phyloP scores from a whole-genome alignment of 2,113 vertebrate species.

The Xerus inauris region DNA sequence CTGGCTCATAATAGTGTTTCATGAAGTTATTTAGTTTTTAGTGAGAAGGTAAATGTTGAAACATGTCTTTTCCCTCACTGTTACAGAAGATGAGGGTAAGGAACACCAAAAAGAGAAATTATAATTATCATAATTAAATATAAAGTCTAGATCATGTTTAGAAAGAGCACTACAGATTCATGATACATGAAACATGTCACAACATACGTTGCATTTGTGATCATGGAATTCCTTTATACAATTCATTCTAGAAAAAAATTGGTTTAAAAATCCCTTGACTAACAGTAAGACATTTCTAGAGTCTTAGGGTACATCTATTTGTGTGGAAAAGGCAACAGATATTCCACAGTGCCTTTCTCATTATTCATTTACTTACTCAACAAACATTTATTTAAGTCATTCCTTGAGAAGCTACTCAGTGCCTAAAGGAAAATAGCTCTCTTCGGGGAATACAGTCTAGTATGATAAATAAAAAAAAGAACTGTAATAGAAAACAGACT shows the following conservation, averaged over 20 bases:
- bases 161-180: conserved; percentile 2
- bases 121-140: not conserved
- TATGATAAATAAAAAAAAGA: conserved; percentile 36
- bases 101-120: not conserved
- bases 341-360: conserved; percentile 13
- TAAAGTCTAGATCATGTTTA: conserved; percentile 42
- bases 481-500: conserved; percentile 33
- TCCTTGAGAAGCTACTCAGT: conserved; percentile 13
- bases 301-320: conserved; percentile 18
- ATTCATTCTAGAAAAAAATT: conserved; percentile 29
- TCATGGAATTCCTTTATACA: not conserved
- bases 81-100: not conserved
- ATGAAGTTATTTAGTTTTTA: conserved; percentile 15
- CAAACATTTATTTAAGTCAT: conserved; percentile 41
- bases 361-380: conserved; percentile 51
- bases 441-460: not conserved
- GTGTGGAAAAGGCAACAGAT: conserved; percentile 1
- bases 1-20: not conserved
- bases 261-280: conserved; percentile 9
- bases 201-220: conserved; percentile 13
- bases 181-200: not conserved
- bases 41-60: not conserved
- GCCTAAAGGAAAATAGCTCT: conserved; percentile 42
- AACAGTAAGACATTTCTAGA: conserved; percentile 29
- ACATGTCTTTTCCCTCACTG: not conserved